These are phyloP conservation scores for Lymantria dispar DNA, from an alignment of 2,888 invertebrate species.

Conservation along the genomic window DNA sequence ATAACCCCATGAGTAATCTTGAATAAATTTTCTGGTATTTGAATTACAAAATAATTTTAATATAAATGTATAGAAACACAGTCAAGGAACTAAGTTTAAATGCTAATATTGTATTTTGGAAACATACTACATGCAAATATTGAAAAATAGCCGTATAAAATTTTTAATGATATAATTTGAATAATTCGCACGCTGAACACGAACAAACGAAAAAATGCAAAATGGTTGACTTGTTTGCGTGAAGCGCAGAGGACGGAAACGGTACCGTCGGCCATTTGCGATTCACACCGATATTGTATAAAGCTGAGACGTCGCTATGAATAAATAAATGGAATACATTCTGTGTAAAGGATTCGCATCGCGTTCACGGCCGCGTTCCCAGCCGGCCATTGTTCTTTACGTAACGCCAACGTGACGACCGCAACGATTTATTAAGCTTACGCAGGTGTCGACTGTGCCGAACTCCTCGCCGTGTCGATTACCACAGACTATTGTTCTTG, in stretches of 20 bases:
- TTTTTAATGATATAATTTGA: slow-evolving; percentile 22
- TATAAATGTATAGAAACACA: neutral
- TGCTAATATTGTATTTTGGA: slow-evolving; percentile 1
- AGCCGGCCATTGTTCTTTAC: slow-evolving; percentile 76
- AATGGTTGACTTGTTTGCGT: slow-evolving; percentile 55
- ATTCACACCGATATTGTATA: slow-evolving; percentile 65
- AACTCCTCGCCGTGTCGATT: slow-evolving; percentile 62
- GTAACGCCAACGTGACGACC: slow-evolving; percentile 60
- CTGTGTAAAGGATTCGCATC: slow-evolving; percentile 51
- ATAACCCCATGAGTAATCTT: slow-evolving; percentile 2
- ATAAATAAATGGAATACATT: slow-evolving; percentile 56
- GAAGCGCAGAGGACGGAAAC: slow-evolving; percentile 57
- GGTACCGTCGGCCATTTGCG: slow-evolving; percentile 63
- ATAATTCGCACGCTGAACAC: slow-evolving; percentile 40
- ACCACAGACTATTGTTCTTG: slow-evolving; percentile 62
- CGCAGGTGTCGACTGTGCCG: slow-evolving; percentile 56
- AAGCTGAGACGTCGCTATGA: slow-evolving; percentile 61
- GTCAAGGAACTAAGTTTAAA: neutral
- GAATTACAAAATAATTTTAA: neutral
- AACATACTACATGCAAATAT: slow-evolving; percentile 4
- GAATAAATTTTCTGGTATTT: neutral
- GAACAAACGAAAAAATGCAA: slow-evolving; percentile 58
- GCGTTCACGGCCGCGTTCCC: slow-evolving; percentile 73
- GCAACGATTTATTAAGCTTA: slow-evolving; percentile 55
- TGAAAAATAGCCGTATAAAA: slow-evolving; percentile 5